phyloP scores from a whole-genome alignment of 2,888 invertebrate species.

The Ptychoptera contaminata region DNA sequence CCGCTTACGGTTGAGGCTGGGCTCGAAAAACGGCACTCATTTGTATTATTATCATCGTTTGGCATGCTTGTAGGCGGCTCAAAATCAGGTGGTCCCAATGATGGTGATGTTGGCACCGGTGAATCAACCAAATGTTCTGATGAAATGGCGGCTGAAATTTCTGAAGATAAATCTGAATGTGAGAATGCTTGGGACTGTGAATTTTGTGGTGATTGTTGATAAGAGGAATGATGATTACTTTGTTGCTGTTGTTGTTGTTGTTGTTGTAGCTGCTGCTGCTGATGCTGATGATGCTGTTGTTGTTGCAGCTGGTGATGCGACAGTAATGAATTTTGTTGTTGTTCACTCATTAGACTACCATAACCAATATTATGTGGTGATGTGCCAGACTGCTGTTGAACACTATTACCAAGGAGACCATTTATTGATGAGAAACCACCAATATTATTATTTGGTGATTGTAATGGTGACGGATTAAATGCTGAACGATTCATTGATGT shows the following conservation, averaged over 20 bases:
- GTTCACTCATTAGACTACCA: not conserved
- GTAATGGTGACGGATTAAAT: too few relatives aligned
- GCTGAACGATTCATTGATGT: slow-evolving; percentile 1
- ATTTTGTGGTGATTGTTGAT: slow-evolving; percentile 8
- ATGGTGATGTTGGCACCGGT: slow-evolving; percentile 49
- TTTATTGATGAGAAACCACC: not conserved
- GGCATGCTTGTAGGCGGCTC: slow-evolving; percentile 49
- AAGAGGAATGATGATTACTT: slow-evolving; percentile 17
- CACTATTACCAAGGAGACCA: too few relatives aligned
- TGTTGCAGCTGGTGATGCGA: slow-evolving; percentile 9
- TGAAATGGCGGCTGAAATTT: slow-evolving; percentile 64
- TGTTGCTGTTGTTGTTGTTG: slow-evolving; percentile 22
- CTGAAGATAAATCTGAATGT: slow-evolving; percentile 58
- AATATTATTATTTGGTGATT: not conserved
- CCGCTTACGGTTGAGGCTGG: slow-evolving; percentile 22
- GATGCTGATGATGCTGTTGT: slow-evolving; percentile 22
- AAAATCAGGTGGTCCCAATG: slow-evolving; percentile 54
- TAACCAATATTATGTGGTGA: not conserved
- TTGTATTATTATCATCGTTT: slow-evolving; percentile 23
- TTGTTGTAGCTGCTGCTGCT: slow-evolving; percentile 25
- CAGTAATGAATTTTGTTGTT: not conserved
- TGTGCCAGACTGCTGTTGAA: not conserved
- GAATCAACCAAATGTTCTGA: slow-evolving; percentile 44
- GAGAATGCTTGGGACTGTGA: slow-evolving; percentile 40
- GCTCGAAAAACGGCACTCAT: slow-evolving; percentile 38